Percentiles rank a stretch among this genome's conserved stretches.
Evolutionary conservation across 1,140 invertebrate genomes (phyloP).

Genomic region (Plutomurus gul): DNA sequence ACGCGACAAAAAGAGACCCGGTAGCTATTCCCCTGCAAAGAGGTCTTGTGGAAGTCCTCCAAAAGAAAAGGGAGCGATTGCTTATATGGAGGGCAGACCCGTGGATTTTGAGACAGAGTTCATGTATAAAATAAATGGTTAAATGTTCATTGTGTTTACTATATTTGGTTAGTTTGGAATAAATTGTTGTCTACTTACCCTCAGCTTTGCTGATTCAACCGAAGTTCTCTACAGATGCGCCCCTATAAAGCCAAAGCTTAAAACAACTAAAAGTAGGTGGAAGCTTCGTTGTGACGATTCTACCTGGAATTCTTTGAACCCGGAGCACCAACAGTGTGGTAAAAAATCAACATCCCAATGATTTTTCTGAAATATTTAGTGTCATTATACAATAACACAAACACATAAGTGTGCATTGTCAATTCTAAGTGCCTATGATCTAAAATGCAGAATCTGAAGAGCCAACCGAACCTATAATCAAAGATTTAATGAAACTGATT

Average conservation of each 20-base stretch:
- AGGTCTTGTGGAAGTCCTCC: slow-evolving; percentile 40
- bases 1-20: background rate
- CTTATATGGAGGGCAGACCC: slow-evolving; percentile 45
- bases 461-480: background rate
- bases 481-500: slow-evolving; percentile 56
- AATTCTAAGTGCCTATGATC: no score
- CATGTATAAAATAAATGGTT: no score
- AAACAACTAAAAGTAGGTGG: slow-evolving; percentile 53
- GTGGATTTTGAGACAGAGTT: slow-evolving; percentile 44
- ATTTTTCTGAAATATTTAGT: no score
- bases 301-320: no score
- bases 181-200: no score
- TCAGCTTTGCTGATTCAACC: slow-evolving; percentile 74
- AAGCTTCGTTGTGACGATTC: slow-evolving; percentile 68
- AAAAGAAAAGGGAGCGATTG: slow-evolving; percentile 41
- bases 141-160: no score
- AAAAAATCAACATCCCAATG: no score
- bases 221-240: slow-evolving; percentile 82
- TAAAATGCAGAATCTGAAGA: background rate
- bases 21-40: background rate
- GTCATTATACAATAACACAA: no score
- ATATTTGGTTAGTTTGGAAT: no score
- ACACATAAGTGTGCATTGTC: no score
- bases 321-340: no score
- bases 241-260: slow-evolving; percentile 61